These are phyloP conservation scores for Amphimallon solstitiale DNA, from an alignment of 2,888 invertebrate species.

Conservation along the genomic window DNA sequence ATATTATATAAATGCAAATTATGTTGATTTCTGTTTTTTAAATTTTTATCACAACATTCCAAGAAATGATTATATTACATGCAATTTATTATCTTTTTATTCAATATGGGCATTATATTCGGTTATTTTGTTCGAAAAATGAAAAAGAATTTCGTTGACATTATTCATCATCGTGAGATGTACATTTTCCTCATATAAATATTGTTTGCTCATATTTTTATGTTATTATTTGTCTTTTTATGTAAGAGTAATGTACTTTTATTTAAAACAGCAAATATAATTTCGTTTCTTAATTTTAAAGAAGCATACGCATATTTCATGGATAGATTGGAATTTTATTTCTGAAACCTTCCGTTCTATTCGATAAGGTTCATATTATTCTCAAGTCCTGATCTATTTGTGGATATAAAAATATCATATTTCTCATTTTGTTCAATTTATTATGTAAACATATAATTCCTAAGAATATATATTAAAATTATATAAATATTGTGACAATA, in stretches of 20 bases:
- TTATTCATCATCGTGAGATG: slow-evolving; percentile 1
- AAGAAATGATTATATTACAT: slow-evolving; percentile 25
- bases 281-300: slow-evolving; percentile 21
- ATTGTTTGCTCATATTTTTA: slow-evolving; percentile 18
- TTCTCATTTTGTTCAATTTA: too few relatives aligned
- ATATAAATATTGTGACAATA: slow-evolving; percentile 30
- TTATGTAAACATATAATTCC: slow-evolving; percentile 1
- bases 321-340: too few relatives aligned
- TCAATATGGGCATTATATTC: slow-evolving; percentile 27
- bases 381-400: too few relatives aligned
- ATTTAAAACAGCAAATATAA: slow-evolving; percentile 3
- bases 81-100: neutral
- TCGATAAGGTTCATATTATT: too few relatives aligned
- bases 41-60: slow-evolving; percentile 36
- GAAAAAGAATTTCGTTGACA: slow-evolving; percentile 2
- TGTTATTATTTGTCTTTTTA: slow-evolving; percentile 2
- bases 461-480: slow-evolving; percentile 7
- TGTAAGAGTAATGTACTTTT: slow-evolving; percentile 9
- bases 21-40: slow-evolving; percentile 27
- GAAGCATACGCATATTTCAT: too few relatives aligned
- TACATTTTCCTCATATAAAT: slow-evolving; percentile 20
- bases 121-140: neutral
- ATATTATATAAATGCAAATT: slow-evolving; percentile 28
- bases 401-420: too few relatives aligned
- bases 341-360: too few relatives aligned